Conservation (phyloP, 1,140 invertebrate genomes). For the Panagrolaimus sp. region DNA sequence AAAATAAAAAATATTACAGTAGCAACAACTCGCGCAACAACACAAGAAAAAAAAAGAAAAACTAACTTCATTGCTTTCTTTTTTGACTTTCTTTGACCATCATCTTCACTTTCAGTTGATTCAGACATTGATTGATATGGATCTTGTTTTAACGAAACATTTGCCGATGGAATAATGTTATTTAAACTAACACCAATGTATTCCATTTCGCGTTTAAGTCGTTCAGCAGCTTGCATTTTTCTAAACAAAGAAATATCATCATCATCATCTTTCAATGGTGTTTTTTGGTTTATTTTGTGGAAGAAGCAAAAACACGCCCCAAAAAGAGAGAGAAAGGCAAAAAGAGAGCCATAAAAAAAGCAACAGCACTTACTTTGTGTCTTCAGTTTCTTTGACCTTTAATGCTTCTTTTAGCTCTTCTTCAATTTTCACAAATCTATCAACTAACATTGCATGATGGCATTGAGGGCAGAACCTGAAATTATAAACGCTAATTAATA, state of each 20-base stretch:
- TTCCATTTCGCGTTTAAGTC: slow-evolving; percentile 51
- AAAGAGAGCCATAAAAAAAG: neutral
- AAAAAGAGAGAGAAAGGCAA: neutral
- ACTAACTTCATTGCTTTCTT: slow-evolving; percentile 45
- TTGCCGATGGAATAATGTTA: slow-evolving; percentile 43
- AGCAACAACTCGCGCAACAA: neutral
- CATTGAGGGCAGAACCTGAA: slow-evolving; percentile 60
- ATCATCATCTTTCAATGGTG: neutral
- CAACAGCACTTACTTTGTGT: slow-evolving; percentile 40
- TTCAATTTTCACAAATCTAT: slow-evolving; percentile 22
- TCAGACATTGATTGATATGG: neutral
- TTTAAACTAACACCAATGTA: slow-evolving; percentile 50
- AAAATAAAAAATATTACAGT: no score
- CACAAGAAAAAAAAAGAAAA: neutral
- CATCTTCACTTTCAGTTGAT: slow-evolving; percentile 36
- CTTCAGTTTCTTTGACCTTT: slow-evolving; percentile 29
- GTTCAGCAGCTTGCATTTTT: slow-evolving; percentile 45
- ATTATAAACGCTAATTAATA: no score
- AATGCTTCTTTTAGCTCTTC: slow-evolving; percentile 26
- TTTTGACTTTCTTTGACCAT: slow-evolving; percentile 47
- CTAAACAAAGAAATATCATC: slow-evolving; percentile 30
- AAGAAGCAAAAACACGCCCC: neutral
- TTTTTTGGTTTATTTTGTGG: neutral
- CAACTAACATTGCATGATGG: slow-evolving; percentile 54
- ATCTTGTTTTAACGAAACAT: slow-evolving; percentile 1